Base-by-base conservation (phyloP, 2,888 invertebrate genomes). In the Chymomyza caudatula region DNA sequence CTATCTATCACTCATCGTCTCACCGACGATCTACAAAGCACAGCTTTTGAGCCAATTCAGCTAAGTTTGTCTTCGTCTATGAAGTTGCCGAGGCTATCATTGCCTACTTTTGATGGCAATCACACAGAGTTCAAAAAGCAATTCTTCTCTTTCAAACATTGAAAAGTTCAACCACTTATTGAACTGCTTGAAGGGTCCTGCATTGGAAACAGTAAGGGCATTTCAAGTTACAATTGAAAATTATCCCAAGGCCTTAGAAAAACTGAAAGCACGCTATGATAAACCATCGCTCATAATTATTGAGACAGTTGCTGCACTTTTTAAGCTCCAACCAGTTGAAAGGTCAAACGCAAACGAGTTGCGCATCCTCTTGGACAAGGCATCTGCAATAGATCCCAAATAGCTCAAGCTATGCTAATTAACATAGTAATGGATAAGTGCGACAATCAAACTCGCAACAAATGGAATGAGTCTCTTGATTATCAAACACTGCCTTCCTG, bases 41-140 rank as follows among this genome's bases (percentile, higher is more conserved):
- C 29, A 13, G 6, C 15, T 2, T 15, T 54, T 54, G 25, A 25
- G 29, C 0, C 4, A 15, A 17, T 29, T 3, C 29, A 11, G 4
- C 25, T 15, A 5, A 0, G 0, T 8, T 19, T 37, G 0, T 54
- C 54, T 0, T 8, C 25, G 6, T 54, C 54, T 17, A 6, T 54
- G 2, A 29, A 29, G 8, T 37, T 53, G 37, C 61, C 55, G 2
- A 56, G 52, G 52, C 17, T 65, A 11, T 22, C 57, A 11, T 25
- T 60, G 15, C 65, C 65, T 6, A 55, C 29, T 0, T 65, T 65
- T 15, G 44, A 52, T 5, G 65, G 56, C 5, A 65, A 65, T 22
- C 60, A 65, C 23, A 19, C 56, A 1, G 65, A 60, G 0, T 62
- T 52, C 5, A 59, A 59, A 29, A 67, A 63, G 11, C 4, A n/a